Evolutionary conservation across 2,797 vertebrate species (phyloP).

Genomic region (Sebastolobus alascanus): DNA sequence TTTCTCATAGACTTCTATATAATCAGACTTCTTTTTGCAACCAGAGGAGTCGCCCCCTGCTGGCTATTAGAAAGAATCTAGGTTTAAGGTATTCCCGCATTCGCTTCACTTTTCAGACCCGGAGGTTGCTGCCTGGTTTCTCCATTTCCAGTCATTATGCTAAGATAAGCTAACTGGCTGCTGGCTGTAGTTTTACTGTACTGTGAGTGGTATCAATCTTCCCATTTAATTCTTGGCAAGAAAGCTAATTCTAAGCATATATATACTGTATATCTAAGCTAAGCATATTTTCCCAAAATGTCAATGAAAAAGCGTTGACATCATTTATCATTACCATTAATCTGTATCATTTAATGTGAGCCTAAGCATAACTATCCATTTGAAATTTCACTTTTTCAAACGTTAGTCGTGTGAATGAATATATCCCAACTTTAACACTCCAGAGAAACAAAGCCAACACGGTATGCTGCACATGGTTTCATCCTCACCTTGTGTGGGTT

Average conservation of each 20-base stretch:
- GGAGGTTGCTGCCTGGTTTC: background rate
- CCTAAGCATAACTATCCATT: background rate
- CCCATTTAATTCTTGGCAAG: conserved; percentile 7
- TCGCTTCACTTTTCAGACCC: too few species aligned
- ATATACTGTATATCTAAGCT: background rate
- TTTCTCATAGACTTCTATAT: too few species aligned
- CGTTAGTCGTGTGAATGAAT: background rate
- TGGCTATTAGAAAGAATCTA: background rate
- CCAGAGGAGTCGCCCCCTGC: background rate
- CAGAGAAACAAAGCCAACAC: background rate
- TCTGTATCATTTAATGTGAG: background rate
- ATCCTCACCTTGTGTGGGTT: conserved; percentile 36
- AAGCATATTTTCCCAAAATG: conserved; percentile 10
- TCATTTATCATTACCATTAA: background rate
- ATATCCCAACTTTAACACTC: background rate
- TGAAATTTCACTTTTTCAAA: background rate
- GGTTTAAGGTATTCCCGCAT: too few species aligned
- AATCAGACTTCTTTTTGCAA: background rate
- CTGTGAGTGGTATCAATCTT: background rate
- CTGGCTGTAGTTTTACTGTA: conserved; percentile 3
- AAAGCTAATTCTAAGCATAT: background rate
- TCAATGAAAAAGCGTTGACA: background rate
- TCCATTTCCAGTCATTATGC: conserved; percentile 11
- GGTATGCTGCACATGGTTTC: background rate
- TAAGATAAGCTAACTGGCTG: conserved; percentile 9